Evolutionary conservation across 2,797 vertebrate species (phyloP), one percentile per base, ranked within the genome.

Genomic region (Pseudomugil gertrudae): DNA sequence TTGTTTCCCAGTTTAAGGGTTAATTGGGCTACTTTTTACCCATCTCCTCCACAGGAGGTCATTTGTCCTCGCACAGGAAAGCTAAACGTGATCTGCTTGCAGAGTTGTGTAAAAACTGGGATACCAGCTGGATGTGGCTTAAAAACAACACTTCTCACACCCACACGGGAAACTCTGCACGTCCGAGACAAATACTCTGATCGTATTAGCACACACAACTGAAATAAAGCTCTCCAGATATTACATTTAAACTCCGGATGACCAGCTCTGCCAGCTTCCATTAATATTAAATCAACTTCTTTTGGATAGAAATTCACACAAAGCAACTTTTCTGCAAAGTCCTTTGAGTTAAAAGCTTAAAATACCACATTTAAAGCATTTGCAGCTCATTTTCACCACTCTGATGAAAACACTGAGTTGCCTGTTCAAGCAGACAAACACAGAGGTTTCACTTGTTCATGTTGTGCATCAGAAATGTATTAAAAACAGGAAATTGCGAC

Each of bases 51-150:
- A 5, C 38, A 40, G 38, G 38, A 36, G n/a, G n/a, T n/a, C n/a
- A n/a, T n/a, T n/a, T n/a, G n/a, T n/a, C n/a, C n/a, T n/a, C n/a
- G n/a, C n/a, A n/a, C n/a, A n/a, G n/a, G n/a, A n/a, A n/a, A n/a
- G n/a, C n/a, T n/a, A n/a, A n/a, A n/a, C n/a, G 21, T 11, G 17
- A 15, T 23, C 15, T 26, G 55, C 52, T 38, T 15, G 7, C 23
- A 15, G 21, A 24, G 32, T 35, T 51, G 30, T 36, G 59, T 36
- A n/a, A 7, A 7, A n/a, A n/a, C n/a, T 35, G 0, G 11, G 26
- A 19, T 0, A 51, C 4, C 15, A 27, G 30, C 50, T 0, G 26
- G 23, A 3, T 50, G 47, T 0, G 59, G 45, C 11, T 45, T 23
- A 14, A 62, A 30, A 35, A 48, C 43, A 60, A 61, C 58, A 35